Evolutionary conservation across 2,888 invertebrate genomes (phyloP).

Genomic region (Antheraea yamamai): DNA sequence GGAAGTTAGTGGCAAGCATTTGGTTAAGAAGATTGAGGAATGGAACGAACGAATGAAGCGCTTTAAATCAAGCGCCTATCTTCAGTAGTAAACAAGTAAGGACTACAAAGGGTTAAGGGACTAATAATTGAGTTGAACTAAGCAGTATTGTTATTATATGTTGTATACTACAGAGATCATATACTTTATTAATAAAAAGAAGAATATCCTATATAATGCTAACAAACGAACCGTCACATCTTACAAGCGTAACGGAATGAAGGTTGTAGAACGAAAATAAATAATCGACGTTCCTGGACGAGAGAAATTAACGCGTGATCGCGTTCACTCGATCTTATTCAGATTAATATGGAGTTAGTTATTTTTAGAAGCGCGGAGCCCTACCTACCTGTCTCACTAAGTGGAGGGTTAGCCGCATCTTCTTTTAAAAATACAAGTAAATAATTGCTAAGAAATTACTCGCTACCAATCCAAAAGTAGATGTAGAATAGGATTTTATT

Average conservation of each 20-base stretch:
- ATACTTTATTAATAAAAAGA: not conserved
- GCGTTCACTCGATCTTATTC: constrained; percentile 22
- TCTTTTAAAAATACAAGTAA: constrained; percentile 15
- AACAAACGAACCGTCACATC: not conserved
- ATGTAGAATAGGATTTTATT: not conserved
- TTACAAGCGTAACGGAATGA: not conserved
- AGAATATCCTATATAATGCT: not conserved
- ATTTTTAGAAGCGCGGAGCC: constrained; percentile 18
- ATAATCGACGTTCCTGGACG: not conserved
- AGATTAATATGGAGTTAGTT: constrained; percentile 21
- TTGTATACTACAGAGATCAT: not conserved
- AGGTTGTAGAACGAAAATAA: constrained; percentile 6
- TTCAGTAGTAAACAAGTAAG: not conserved
- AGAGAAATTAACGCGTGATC: constrained; percentile 22
- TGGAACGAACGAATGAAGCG: too few relatives aligned
- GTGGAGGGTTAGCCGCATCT: constrained; percentile 13
- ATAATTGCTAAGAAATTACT: constrained; percentile 17
- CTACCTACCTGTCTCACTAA: constrained; percentile 10
- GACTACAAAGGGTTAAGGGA: too few relatives aligned
- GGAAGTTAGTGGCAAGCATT: not conserved
- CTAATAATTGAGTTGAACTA: too few relatives aligned
- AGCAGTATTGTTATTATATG: too few relatives aligned
- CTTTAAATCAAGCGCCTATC: too few relatives aligned
- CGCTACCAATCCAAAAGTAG: not conserved
- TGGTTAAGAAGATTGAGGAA: not conserved